phyloP scores from a whole-genome alignment of 30 jellyfish, hydroid and myxozoan species.

The Cassiopea xamachana region DNA sequence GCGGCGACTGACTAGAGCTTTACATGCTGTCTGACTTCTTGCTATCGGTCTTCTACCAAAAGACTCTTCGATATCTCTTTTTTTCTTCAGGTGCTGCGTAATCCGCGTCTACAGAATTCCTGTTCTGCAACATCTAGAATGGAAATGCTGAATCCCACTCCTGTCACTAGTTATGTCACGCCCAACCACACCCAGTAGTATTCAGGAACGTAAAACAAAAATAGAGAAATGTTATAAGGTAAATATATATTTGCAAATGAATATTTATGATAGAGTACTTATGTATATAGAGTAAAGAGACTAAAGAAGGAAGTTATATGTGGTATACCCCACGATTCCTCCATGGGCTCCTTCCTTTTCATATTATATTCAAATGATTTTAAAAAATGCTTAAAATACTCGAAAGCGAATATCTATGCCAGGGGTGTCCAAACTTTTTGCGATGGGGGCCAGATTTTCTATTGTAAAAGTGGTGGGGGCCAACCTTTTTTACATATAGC shows the following conservation, averaged over 20 bases:
- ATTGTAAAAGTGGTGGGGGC: no score
- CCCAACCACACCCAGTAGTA: constrained; percentile 35
- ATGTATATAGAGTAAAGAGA: constrained; percentile 8
- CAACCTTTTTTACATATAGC: no score
- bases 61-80: constrained; percentile 5
- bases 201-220: constrained; percentile 23
- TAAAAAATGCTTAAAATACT: no score
- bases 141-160: constrained; percentile 23
- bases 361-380: no score
- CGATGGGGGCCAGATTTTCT: no score
- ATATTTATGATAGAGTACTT: not conserved
- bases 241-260: not conserved
- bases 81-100: constrained; percentile 16
- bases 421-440: no score
- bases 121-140: constrained; percentile 22
- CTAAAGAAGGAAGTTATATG: not conserved
- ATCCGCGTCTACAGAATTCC: constrained; percentile 14
- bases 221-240: not conserved
- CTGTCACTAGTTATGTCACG: constrained; percentile 25
- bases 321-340: no score
- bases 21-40: constrained; percentile 19
- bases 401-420: no score
- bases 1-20: constrained; percentile 14
- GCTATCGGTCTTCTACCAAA: constrained; percentile 21
- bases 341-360: no score